Base-by-base conservation (phyloP, 1,140 invertebrate species). In the Solenopsis fugax region DNA sequence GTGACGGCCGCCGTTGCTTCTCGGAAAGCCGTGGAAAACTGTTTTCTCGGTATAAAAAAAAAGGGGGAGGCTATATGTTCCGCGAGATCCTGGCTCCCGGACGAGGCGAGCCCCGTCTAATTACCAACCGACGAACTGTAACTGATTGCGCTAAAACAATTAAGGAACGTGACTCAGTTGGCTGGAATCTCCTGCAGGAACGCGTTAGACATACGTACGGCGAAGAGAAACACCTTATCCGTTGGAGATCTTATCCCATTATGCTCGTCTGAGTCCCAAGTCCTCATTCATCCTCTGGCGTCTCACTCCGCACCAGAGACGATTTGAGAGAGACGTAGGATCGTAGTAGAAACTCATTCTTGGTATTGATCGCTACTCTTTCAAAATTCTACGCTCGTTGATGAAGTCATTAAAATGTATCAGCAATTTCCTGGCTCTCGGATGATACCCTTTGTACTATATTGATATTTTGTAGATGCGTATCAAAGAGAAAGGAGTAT, bases 81-180 rank as follows among this genome's bases (percentile, higher is more conserved):
- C 34, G 34, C n/a, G 21, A 71, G 37, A 54, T 45, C 21, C 29
- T 29, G 48, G 34, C 10, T 48, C 16, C 24, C 37, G 29, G 48
- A 65, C 48, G 6, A 12, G n/a, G 21, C 21, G 45, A 62, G 34
- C 37, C 76, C 24, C 10, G 45, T 77, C 72, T 78, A 84, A 89
- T 90, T 89, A 89, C 78, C 85, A 73, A 69, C 67, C 88, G 71
- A 87, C 88, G 60, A 90, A 89, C 72, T 67, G 87, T 89, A 89
- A 89, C 85, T 84, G 85, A 90, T 90, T 87, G 78, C 77, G 65
- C 67, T 84, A 56, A 87, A 89, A 90, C 77, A 90, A 87, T 90
- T 90, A 90, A 84, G 88, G 52, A 90, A 90, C 88, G 88, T 90
- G 88, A 90, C 88, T 89, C 88, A 37, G 52, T 69, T 60, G 34